These are phyloP conservation scores for Nomada fucata DNA, from an alignment of 2,888 invertebrate species.

Conservation along the genomic window DNA sequence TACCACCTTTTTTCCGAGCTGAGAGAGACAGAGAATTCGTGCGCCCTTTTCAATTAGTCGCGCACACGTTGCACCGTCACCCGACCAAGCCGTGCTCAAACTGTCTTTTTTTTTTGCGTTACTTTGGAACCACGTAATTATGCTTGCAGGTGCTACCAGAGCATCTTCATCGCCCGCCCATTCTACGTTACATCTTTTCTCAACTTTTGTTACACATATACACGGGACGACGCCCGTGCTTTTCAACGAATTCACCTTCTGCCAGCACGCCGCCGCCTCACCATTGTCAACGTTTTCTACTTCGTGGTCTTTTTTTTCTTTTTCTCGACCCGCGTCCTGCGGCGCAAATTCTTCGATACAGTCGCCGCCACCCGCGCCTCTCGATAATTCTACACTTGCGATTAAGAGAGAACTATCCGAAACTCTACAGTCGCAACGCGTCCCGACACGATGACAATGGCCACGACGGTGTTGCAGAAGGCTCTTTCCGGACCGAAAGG, in stretches of 20 bases:
- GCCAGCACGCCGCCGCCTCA: constrained; percentile 13
- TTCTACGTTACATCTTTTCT: constrained; percentile 40
- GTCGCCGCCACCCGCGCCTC: not conserved
- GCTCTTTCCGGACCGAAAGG: constrained; percentile 37
- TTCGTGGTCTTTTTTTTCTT: not conserved
- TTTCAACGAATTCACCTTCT: constrained; percentile 46
- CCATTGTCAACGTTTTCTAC: constrained; percentile 63
- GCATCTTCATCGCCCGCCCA: constrained; percentile 53
- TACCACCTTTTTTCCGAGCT: constrained; percentile 63
- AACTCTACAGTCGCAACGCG: not conserved
- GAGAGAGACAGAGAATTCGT: constrained; percentile 59
- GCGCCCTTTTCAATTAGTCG: constrained; percentile 67
- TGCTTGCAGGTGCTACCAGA: constrained; percentile 65
- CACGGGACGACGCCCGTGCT: constrained; percentile 36
- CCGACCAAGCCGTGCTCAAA: constrained; percentile 82
- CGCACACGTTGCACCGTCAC: constrained; percentile 79
- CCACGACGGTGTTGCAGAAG: constrained; percentile 43
- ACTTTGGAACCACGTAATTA: constrained; percentile 67
- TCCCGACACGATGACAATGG: constrained; percentile 63
- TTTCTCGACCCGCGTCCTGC: not conserved
- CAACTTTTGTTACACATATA: constrained; percentile 22
- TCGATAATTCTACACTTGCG: not conserved
- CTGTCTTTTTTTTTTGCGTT: constrained; percentile 63
- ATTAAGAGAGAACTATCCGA: not conserved
- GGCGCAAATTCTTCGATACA: not conserved